Base-by-base conservation (phyloP, 2,888 invertebrate genomes). In the Timandra comae region DNA sequence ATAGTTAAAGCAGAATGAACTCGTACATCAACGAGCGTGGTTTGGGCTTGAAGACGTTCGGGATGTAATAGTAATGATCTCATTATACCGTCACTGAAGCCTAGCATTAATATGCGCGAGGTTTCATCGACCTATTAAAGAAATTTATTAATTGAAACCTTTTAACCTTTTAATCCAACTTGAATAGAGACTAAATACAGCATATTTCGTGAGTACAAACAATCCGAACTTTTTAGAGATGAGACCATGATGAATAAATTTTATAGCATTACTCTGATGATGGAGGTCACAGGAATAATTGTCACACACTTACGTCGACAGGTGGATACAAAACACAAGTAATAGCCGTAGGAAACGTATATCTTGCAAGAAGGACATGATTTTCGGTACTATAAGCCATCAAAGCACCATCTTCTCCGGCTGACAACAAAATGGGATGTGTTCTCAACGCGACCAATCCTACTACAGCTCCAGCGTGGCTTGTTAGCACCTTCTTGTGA, bases 391-490 rank as follows among this genome's bases (percentile, higher is more conserved):
- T 89, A 58, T 93, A 94, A 2, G 95, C 76, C 46, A 91, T 89
- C 1, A 97, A 61, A 31, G 90, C 88, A 3, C 96, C 93, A 44
- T 92, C 93, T 41, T 79, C 75, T 0, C 95, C 95, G 0, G 93
- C 86, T 0, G 93, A 91, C 2, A 91, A 89, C 2, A 95, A 65
- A 41, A 93, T 90, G 0, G 91, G 88, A 7, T 91, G 90, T 38
- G 89, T 86, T 0, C 94, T 91, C 7, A 94, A 89, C 0, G 89
- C 73, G 12, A 88, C 91, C 63, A 94, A 88, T 2, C 91, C 90
- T 0, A 88, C 78, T 0, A 97, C 88, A 1, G 87, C 75, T 0
- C 96, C 95, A 0, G 95, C 93, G 52, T 96, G 96, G 48, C 90
- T 91, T 0, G 89, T 89, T 46, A 92, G 87, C 29, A 91, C 59